Evolutionary conservation across 2,113 vertebrate species (phyloP), one percentile per base, ranked within the genome.

Genomic region (Fukomys damarensis): DNA sequence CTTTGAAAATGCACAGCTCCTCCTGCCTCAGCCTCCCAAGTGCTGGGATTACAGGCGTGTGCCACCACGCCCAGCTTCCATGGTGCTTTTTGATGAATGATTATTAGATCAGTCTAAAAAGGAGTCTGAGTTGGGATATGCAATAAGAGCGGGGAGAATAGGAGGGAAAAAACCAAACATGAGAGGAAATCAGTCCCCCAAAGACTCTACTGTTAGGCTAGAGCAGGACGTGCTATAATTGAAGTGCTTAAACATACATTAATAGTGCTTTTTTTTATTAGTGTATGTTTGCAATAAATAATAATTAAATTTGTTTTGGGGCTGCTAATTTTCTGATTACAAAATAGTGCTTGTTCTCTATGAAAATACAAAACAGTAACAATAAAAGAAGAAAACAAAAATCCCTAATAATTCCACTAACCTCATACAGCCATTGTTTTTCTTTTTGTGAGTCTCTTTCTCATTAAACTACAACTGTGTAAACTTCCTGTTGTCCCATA

Each of bases 311-410:
- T 79, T 54, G 49, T n/a, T 54, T n/a, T 52, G 49, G 30, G 76
- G 49, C 49, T 79, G 30, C 76, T 54, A 52, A 79, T 41, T 10
- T 6, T 24, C n/a, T 41, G 12, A 92, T 91, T 65, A 85, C 12
- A 65, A 87, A 92, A 96, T 76, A 77, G 17, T 30, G 1, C n/a
- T 93, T 92, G 2, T 90, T 93, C 52, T 90, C 24, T 95, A 7
- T 70, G 65, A 77, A 86, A 86, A 89, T 56, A 41, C 52, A 72
- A 74, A 94, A 68, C 49, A 80, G 68, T 81, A 16, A 92, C 91
- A 89, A 91, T 59, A 30, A 46, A 38, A 66, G 72, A 63, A 84
- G 74, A 85, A 95, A 95, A 77, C 8, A 63, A 93, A 91, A 85
- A 35, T 35, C 41, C 26, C 22, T 81, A 89, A 38, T 59, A 72